Conservation (phyloP, 2,113 vertebrate genomes). For the Sorex araneus region DNA sequence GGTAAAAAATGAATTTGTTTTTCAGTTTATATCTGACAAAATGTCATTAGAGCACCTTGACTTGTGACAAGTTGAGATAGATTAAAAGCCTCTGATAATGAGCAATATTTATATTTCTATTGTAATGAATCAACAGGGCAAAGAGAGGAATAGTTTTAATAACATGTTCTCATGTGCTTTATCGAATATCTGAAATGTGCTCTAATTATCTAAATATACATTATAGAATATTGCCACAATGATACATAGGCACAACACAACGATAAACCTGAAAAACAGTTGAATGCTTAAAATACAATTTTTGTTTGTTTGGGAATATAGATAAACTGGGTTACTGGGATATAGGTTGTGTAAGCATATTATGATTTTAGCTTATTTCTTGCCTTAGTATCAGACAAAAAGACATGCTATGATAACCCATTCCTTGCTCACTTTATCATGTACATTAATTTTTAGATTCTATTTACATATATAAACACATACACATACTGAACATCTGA, state of each 20-base stretch:
- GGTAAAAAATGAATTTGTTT: slow-evolving; percentile 76
- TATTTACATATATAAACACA: background rate
- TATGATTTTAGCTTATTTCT: background rate
- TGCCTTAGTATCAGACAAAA: background rate
- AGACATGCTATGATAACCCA: background rate
- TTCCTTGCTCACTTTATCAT: background rate
- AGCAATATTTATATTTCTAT: slow-evolving; percentile 72
- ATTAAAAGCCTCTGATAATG: slow-evolving; percentile 68
- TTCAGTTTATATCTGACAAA: slow-evolving; percentile 78
- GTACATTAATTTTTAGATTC: background rate
- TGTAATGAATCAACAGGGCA: slow-evolving; percentile 72
- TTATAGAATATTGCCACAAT: too few relatives aligned
- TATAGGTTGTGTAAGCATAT: background rate
- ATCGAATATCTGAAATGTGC: slow-evolving; percentile 69
- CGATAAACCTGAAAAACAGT: slow-evolving; percentile 45
- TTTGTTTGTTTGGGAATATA: background rate
- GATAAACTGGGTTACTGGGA: background rate
- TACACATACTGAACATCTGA: too few relatives aligned
- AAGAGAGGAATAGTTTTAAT: slow-evolving; percentile 64
- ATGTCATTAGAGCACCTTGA: slow-evolving; percentile 80
- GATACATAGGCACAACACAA: slow-evolving; percentile 72
- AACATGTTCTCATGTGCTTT: slow-evolving; percentile 68
- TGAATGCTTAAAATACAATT: slow-evolving; percentile 57
- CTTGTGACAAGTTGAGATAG: slow-evolving; percentile 77
- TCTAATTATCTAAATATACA: slow-evolving; percentile 71